Evolutionary conservation across 37 sponge, comb jelly and placozoan genomes (phyloP).

Genomic region (Petrosia ficiformis): DNA sequence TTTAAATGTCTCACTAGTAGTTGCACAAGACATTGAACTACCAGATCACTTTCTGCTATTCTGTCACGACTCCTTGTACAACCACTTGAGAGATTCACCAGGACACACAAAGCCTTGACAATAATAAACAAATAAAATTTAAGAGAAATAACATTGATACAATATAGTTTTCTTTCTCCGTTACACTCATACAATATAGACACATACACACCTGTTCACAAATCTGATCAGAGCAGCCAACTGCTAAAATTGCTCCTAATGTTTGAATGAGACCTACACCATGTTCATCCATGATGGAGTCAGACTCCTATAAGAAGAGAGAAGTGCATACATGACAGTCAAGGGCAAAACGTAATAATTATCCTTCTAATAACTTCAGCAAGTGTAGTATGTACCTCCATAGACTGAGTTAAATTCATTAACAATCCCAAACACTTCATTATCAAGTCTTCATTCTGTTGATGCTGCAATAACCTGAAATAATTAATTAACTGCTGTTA

Average conservation of each 20-base stretch:
- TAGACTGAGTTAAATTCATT: slow-evolving; percentile 20
- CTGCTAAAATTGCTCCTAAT: slow-evolving; percentile 12
- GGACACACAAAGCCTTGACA: slow-evolving; percentile 23
- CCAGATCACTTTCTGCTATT: neutral
- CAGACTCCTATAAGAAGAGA: neutral
- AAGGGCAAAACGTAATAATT: too few relatives aligned
- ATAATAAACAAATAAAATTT: neutral
- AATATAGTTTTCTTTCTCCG: too few relatives aligned
- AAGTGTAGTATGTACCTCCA: neutral
- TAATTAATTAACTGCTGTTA: neutral
- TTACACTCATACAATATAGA: too few relatives aligned
- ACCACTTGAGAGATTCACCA: slow-evolving; percentile 32
- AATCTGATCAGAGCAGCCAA: neutral
- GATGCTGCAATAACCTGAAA: neutral
- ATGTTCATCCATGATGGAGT: neutral
- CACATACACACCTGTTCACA: slow-evolving; percentile 26
- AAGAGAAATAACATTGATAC: neutral
- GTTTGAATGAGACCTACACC: neutral
- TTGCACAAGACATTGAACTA: neutral
- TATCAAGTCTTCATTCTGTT: neutral
- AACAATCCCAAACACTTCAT: slow-evolving; percentile 31
- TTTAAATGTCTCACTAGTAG: slow-evolving; percentile 30
- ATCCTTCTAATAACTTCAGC: too few relatives aligned
- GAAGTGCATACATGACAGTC: neutral
- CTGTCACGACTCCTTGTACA: slow-evolving; percentile 4